Evolutionary conservation across 2,797 vertebrate genomes (phyloP), one percentile per base, ranked within the genome.

Genomic region (Ispidina picta): DNA sequence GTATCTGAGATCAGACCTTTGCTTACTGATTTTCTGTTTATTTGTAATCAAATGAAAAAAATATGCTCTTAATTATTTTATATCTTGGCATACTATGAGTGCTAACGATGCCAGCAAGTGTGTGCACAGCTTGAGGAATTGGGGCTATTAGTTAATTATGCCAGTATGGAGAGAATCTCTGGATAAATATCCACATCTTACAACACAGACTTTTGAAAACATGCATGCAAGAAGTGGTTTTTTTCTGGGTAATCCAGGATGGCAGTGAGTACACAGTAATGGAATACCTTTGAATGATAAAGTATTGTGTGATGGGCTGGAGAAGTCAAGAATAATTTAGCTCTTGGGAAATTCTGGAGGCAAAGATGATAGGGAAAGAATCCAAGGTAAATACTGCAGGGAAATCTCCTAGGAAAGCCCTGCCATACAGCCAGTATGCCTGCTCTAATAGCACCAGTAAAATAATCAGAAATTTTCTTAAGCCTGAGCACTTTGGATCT

Each of bases 371-470:
- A 72, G 5, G 5, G 39, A 69, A 94, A 60, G 43, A 81, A 80
- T 1, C 5, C 22, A 66, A 20, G 9, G 28, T 15, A 85, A 65
- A 8, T 81, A 33, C 28, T 29, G 12, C 39, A 66, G 41, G 25
- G 48, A 80, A 69, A 83, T n/a, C 12, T 23, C 60, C 28, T 39
- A 28, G 19, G 54, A 77, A 75, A 74, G 15, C 10, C 28, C 21
- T 2, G 9, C 48, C 62, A 69, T 29, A 41, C 3, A 39, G 29
- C 6, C 23, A 35, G 13, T 11, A 17, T 0, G 2, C 2, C 29
- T 69, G 12, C 51, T 70, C 52, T 78, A 59, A 83, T 8, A 22
- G 35, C 69, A 74, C 9, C n/a, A 83, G 58, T 52, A 63, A 49
- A 81, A 81, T 46, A 0, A 3, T 29, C 41, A 78, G 29, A 72